phyloP scores from a whole-genome alignment of 2,888 invertebrate species.

The Vesta saturnalis region DNA sequence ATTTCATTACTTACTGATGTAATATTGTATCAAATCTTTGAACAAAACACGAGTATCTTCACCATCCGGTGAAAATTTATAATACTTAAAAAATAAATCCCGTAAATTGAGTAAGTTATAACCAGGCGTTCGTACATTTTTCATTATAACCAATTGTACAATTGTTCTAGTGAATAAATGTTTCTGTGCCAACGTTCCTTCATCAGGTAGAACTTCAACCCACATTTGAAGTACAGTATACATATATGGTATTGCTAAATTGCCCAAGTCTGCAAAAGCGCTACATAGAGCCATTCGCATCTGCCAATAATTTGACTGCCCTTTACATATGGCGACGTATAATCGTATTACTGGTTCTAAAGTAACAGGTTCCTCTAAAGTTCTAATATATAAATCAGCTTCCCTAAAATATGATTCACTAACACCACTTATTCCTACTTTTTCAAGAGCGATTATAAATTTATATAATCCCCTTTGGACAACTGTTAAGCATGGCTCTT shows the following conservation, averaged over 20 bases:
- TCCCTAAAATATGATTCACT: background rate
- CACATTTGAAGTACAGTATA: conserved; percentile 12
- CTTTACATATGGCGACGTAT: conserved; percentile 4
- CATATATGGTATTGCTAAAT: conserved; percentile 7
- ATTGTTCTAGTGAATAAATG: background rate
- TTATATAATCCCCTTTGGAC: background rate
- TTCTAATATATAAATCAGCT: background rate
- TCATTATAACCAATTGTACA: background rate
- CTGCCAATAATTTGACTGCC: conserved; percentile 7
- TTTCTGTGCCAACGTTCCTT: background rate
- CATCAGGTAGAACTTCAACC: conserved; percentile 3
- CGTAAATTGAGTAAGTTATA: conserved; percentile 13
- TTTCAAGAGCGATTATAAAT: conserved; percentile 1
- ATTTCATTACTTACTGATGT: conserved; percentile 3
- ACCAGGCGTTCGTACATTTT: background rate
- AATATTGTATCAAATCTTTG: background rate
- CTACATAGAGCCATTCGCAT: conserved; percentile 12
- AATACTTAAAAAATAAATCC: conserved; percentile 1
- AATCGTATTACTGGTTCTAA: background rate
- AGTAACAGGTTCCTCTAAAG: background rate
- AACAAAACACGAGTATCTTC: conserved; percentile 5
- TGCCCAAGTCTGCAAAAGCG: background rate
- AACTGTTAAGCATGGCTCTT: background rate
- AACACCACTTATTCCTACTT: background rate
- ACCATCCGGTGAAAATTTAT: conserved; percentile 9